Evolutionary conservation across 2,888 invertebrate species (phyloP), one percentile per base, ranked within the genome.

Genomic region (Catocala fraxini): DNA sequence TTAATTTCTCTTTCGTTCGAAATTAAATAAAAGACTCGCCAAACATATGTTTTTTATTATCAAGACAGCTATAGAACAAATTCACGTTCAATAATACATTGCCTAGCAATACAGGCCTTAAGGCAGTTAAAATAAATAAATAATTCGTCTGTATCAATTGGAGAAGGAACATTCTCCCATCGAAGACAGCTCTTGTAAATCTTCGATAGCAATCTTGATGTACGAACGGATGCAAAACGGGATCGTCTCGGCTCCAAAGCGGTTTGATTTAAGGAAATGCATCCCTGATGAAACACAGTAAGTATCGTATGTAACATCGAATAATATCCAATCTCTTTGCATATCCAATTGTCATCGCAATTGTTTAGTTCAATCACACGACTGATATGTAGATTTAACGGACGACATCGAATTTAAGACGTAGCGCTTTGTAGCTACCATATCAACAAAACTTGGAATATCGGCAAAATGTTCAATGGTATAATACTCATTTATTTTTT

Each of bases 171-270:
- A 80, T 84, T 86, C 84, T 85, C 81, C 82, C 83, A 84, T 81
- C 85, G 85, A 75, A 73, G 91, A 92, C 89, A 88, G 87, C 85
- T 87, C 94, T 93, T 93, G 94, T 94, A 94, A 94, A 94, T 94
- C 89, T 88, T 83, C 77, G 94, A 94, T 94, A 92, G 90, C 86
- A 82, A 94, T 94, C 94, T 94, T 94, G 94, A 94, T 92, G 88
- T 92, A 92, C 90, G 89, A 87, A 92, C 93, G 93, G 91, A 94
- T 94, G 94, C 92, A 90, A 92, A 94, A 92, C 91, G 89, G 89
- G 90, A 90, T 86, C 86, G 84, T 87, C 83, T 81, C 81, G 77
- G 79, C 59, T 67, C 75, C 77, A 75, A 75, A 80, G 79, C 85
- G 76, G 85, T 91, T 92, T 91, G 91, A 91, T 92, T 92, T 92